Percentiles rank a stretch among this genome's conserved stretches.
These are phyloP conservation scores for Therioaphis trifolii DNA, from an alignment of 2,888 invertebrate species.

Conservation along the genomic window DNA sequence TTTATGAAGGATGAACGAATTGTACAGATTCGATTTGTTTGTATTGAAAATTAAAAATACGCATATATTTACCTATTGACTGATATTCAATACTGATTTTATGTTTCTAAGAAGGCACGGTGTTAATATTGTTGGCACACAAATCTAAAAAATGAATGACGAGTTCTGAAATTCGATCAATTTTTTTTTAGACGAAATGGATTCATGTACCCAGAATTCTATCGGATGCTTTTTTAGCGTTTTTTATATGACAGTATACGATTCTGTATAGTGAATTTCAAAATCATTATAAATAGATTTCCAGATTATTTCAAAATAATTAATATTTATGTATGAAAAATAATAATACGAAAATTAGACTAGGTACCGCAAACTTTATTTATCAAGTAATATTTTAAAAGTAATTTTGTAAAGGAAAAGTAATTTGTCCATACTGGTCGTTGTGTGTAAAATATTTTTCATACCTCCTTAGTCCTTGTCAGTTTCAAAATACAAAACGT, in stretches of 20 bases:
- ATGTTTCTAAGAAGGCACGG: not conserved
- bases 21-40: not conserved
- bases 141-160: not conserved
- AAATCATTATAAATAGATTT: not conserved
- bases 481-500: no score
- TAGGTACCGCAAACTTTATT: no score
- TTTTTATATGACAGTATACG: not conserved
- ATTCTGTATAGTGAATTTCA: not conserved
- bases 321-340: no score
- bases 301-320: no score
- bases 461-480: no score
- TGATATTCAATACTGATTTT: not conserved
- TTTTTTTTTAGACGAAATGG: not conserved
- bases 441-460: no score
- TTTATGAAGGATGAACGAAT: not conserved
- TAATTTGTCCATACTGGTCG: no score
- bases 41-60: not conserved
- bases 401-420: no score
- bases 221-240: not conserved
- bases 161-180: not conserved
- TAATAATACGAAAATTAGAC: no score
- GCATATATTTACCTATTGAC: not conserved
- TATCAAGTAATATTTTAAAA: no score
- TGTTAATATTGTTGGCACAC: not conserved
- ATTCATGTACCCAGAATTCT: not conserved